These are phyloP conservation scores for Porites cylindrica DNA, from an alignment of 92 coral and sea anemone species.

Conservation along the genomic window DNA sequence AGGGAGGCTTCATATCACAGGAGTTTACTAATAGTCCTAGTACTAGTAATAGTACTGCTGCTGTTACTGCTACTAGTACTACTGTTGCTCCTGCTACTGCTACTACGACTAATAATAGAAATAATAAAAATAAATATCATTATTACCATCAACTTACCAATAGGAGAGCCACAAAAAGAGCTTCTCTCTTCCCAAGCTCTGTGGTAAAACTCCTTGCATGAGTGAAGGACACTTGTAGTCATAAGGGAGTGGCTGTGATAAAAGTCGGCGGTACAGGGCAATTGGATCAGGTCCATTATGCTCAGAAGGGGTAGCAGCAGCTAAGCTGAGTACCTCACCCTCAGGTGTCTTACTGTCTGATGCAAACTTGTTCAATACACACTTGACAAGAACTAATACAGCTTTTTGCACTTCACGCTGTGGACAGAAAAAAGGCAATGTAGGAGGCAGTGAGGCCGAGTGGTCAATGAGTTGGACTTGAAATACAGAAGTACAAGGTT, in stretches of 20 bases:
- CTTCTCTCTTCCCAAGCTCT: conserved; percentile 67
- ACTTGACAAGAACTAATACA: conserved; percentile 46
- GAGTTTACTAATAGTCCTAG: no score
- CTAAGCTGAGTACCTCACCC: conserved; percentile 21
- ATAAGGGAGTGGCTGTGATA: conserved; percentile 87
- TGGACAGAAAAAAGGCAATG: no score
- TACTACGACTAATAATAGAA: no score
- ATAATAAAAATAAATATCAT: no score
- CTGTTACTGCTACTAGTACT: no score
- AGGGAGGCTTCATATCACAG: no score
- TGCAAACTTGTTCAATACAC: conserved; percentile 71
- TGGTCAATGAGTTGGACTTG: no score
- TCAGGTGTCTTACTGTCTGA: conserved; percentile 15
- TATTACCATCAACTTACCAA: conserved; percentile 71
- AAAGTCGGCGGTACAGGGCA: conserved; percentile 77
- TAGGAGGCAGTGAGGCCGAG: no score
- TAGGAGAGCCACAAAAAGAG: conserved; percentile 92
- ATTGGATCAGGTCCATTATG: conserved; percentile 65
- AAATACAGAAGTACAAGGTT: no score
- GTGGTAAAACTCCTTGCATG: conserved; percentile 52
- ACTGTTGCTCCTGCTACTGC: no score
- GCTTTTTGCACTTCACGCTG: conserved; percentile 67
- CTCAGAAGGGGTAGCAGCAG: conserved; percentile 27
- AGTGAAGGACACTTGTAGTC: conserved; percentile 72
- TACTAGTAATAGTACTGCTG: no score